These are phyloP conservation scores for Manis crassicaudata DNA, from an alignment of 2,797 vertebrate genomes.

Conservation along the genomic window DNA sequence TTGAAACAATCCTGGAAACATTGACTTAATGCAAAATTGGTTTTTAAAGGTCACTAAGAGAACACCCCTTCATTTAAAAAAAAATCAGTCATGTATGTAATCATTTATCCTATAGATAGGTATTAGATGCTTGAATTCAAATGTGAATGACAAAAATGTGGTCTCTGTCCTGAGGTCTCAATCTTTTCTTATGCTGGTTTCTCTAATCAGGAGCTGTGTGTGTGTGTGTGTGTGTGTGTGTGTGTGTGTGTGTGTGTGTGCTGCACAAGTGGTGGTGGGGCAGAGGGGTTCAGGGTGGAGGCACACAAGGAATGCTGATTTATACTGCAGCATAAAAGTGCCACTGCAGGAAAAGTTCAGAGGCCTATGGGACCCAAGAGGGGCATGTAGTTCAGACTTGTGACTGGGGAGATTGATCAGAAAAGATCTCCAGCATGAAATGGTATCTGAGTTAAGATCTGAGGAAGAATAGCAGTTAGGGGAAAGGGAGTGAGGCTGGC, in stretches of 20 bases:
- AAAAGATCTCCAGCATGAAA: not conserved
- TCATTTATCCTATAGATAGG: not conserved
- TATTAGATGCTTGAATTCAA: not conserved
- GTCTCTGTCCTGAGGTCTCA: not conserved
- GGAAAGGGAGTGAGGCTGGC: rapidly evolving
- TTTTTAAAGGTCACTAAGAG: not conserved
- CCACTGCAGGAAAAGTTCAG: not conserved
- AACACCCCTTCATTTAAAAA: not conserved
- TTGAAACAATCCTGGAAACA: not conserved
- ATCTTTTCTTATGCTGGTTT: not conserved
- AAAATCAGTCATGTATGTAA: not conserved
- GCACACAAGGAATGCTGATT: not conserved
- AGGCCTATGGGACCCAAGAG: not conserved
- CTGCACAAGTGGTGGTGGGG: not conserved
- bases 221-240: not conserved
- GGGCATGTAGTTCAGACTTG: not conserved
- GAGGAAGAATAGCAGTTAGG: not conserved
- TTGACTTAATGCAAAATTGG: slow-evolving; percentile 35
- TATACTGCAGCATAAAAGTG: not conserved
- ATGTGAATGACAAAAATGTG: not conserved
- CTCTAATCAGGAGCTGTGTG: not conserved
- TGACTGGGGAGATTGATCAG: not conserved
- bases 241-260: too few relatives aligned
- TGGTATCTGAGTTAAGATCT: not conserved
- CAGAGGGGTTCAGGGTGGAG: rapidly evolving